Conservation (phyloP, 2,797 vertebrate species). For the Microtus agrestis region DNA sequence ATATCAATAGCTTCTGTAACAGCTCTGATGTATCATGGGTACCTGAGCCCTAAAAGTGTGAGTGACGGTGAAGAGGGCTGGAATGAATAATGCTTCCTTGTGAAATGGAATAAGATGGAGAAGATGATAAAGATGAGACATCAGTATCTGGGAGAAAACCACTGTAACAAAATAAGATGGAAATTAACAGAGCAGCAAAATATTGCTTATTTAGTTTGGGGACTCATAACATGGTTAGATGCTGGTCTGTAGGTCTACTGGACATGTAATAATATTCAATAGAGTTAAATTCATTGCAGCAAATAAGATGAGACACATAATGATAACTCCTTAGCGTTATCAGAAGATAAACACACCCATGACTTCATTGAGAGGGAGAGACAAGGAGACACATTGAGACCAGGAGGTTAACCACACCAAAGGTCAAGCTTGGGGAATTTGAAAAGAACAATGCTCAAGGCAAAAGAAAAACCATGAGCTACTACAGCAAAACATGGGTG, state of each 20-base stretch:
- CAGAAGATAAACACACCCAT: background rate
- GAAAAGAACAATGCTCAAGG: background rate
- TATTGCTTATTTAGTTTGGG: background rate
- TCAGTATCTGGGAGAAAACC: background rate
- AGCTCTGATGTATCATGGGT: background rate
- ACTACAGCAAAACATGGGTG: background rate
- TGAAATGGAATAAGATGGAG: background rate
- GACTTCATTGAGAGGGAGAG: background rate
- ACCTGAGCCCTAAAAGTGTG: background rate
- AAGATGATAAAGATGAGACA: background rate
- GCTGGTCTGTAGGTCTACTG: background rate
- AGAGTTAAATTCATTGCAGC: background rate
- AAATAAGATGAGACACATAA: background rate
- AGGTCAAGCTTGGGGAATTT: background rate
- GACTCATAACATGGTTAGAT: background rate
- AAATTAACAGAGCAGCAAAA: background rate
- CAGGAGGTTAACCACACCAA: background rate
- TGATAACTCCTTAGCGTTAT: background rate
- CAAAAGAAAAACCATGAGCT: background rate
- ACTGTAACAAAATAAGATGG: background rate
- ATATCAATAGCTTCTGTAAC: background rate
- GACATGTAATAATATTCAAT: background rate
- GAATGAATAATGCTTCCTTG: background rate
- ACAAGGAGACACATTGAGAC: background rate
- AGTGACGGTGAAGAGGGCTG: background rate